Evolutionary conservation across 2,113 vertebrate genomes (phyloP), one percentile per base, ranked within the genome.

Genomic region (Gila orcuttii): DNA sequence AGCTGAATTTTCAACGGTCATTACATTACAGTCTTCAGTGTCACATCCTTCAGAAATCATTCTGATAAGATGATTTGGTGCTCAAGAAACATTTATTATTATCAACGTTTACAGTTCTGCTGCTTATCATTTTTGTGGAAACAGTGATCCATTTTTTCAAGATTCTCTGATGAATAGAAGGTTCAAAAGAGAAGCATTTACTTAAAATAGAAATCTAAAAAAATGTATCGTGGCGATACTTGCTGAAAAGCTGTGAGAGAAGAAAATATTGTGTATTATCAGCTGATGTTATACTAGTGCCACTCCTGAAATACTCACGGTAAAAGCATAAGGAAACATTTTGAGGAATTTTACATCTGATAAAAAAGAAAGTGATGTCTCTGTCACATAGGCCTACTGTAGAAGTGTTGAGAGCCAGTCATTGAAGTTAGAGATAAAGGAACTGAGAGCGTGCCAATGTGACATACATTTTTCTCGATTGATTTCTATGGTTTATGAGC

Each of bases 401-500:
- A 74, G 39, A 74, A 74, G 71, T 13, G 10, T 25, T 47, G 12
- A 45, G 17, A 71, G 68, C 2, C 39, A 45, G 11, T 60, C 31
- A 60, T 4, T 68, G 39, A 59, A 55, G 50, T n/a, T 17, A 71
- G 39, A 88, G 79, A 33, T 50, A 50, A 59, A 74, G 23, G 57
- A 59, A 33, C 4, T 66, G 17, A 64, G 33, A 39, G 33, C 5
- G 33, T 71, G 19, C 19, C 68, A 23, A 17, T 31, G 55, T 13
- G 52, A 64, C 28, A 19, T 80, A 47, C 23, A 74, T 74, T 74
- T 71, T 74, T 74, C 39, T 25, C 71, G 13, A 25, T 12, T 47
- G 64, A 9, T 45, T 86, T 83, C n/a, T 57, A n/a, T 60, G 21
- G 75, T 28, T 86, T 76, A 59, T 31, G 28, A 36, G 50, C 31